phyloP scores from a whole-genome alignment of 2,797 vertebrate species.

The Falco berigora region DNA sequence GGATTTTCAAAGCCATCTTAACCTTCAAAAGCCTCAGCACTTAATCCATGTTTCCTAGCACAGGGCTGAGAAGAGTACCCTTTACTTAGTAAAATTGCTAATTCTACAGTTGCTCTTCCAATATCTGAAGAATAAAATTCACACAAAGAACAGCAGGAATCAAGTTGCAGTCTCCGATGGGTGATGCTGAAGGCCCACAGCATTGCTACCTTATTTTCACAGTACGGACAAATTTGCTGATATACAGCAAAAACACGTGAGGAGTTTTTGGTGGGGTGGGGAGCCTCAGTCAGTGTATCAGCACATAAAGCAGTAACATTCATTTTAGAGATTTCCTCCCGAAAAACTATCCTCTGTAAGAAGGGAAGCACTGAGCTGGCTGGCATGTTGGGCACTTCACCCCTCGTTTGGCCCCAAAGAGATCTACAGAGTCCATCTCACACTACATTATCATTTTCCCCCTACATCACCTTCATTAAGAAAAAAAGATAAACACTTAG shows the following conservation, averaged over 20 bases:
- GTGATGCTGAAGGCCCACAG: not conserved
- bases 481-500: not conserved
- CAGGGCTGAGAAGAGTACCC: not conserved
- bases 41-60: not conserved
- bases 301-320: not conserved
- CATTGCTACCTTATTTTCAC: not conserved
- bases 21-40: not conserved
- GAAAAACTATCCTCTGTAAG: not conserved
- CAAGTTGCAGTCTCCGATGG: not conserved
- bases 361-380: not conserved
- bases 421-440: not conserved
- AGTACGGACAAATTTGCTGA: not conserved
- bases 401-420: not conserved
- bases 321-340: not conserved
- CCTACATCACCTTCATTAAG: not conserved
- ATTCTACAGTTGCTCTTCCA: not conserved
- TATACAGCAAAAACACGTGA: not conserved
- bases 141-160: not conserved
- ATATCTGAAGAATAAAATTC: not conserved
- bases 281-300: rapidly evolving
- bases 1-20: not conserved
- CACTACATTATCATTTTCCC: not conserved
- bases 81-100: not conserved
- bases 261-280: not conserved
- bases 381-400: not conserved